Evolutionary conservation across 2,113 vertebrate species (phyloP).

Genomic region (Oxygymnocypris stewartii): DNA sequence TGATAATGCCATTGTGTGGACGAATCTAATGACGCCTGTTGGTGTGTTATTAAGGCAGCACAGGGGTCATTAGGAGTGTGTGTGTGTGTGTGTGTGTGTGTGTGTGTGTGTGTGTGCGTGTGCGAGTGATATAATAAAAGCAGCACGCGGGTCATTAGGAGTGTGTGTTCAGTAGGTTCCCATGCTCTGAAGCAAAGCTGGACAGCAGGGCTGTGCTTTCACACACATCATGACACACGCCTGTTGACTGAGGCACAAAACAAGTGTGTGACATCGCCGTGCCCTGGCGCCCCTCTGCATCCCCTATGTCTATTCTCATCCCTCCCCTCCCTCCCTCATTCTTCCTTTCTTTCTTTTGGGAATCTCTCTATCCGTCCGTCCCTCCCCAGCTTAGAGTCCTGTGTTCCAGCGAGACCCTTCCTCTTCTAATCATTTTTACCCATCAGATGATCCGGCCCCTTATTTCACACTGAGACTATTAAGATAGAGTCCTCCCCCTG

Average conservation of each 20-base stretch:
- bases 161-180: conserved; percentile 54
- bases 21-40: conserved; percentile 75
- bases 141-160: conserved; percentile 73
- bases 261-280: conserved; percentile 69
- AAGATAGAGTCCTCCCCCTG: conserved; percentile 50
- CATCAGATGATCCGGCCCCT: conserved; percentile 71
- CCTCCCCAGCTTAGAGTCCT: conserved; percentile 26
- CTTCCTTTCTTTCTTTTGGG: conserved; percentile 24
- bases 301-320: conserved; percentile 57
- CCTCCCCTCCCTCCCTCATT: conserved; percentile 20
- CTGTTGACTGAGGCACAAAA: conserved; percentile 79
- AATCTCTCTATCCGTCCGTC: conserved; percentile 28
- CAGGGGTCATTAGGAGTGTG: conserved; percentile 66
- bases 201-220: conserved; percentile 74
- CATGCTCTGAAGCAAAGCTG: conserved; percentile 52
- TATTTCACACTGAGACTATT: conserved; percentile 51
- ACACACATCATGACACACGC: conserved; percentile 75
- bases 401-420: conserved; percentile 33
- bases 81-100: conserved; percentile 35
- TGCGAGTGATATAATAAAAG: conserved; percentile 76
- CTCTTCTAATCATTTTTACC: conserved; percentile 70
- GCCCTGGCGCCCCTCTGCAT: conserved; percentile 57
- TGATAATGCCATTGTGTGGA: conserved; percentile 61
- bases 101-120: conserved; percentile 26
- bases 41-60: conserved; percentile 78